Conservation (phyloP, 2,888 invertebrate genomes). For the Metellina segmentata region DNA sequence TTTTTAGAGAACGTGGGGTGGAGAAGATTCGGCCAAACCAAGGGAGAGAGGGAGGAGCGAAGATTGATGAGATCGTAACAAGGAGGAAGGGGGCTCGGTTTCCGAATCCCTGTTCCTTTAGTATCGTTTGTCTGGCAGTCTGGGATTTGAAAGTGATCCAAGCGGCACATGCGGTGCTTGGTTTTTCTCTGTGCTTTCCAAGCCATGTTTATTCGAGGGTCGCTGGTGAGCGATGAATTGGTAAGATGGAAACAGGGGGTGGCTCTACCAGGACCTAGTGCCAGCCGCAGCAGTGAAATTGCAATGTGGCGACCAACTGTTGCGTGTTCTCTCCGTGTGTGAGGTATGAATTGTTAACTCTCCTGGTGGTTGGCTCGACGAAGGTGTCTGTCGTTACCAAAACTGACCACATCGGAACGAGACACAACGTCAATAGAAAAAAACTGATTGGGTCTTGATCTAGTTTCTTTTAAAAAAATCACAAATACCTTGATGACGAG, state of each 20-base stretch:
- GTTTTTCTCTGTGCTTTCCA: background rate
- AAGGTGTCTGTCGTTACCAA: too few species aligned
- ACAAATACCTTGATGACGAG: too few species aligned
- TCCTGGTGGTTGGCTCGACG: background rate
- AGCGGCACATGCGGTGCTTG: background rate
- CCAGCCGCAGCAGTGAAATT: too few species aligned
- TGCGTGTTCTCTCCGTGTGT: background rate
- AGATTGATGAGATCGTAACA: slow-evolving; percentile 74
- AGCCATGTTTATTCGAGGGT: background rate
- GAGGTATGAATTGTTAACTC: background rate
- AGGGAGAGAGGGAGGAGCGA: slow-evolving; percentile 17
- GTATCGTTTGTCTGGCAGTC: slow-evolving; percentile 62
- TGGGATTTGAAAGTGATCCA: slow-evolving; percentile 70
- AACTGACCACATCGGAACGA: too few species aligned
- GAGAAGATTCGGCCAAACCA: background rate
- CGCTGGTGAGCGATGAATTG: background rate
- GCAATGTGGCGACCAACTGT: background rate
- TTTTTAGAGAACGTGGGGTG: slow-evolving; percentile 3
- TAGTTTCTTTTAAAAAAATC: too few species aligned
- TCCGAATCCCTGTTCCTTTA: slow-evolving; percentile 22
- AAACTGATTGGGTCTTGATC: too few species aligned
- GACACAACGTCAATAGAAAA: too few species aligned
- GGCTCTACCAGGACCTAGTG: background rate
- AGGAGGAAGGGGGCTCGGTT: slow-evolving; percentile 51
- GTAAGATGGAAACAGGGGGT: background rate